Conservation (phyloP, 2,888 invertebrate genomes). For the Agrochola macilenta region DNA sequence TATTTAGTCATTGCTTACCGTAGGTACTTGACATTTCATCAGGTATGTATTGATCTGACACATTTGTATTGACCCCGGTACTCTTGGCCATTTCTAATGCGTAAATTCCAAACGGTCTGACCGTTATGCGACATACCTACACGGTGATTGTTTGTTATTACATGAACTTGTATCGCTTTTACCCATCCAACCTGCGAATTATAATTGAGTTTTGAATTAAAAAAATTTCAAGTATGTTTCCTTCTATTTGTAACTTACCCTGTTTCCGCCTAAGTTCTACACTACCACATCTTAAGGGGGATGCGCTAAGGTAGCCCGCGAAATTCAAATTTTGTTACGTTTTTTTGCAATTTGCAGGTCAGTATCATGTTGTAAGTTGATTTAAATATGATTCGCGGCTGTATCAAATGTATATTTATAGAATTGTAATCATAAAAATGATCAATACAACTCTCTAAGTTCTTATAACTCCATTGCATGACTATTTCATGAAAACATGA, state of each 20-base stretch:
- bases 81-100: constrained; percentile 95
- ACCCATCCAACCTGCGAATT: constrained; percentile 96
- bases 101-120: constrained; percentile 96
- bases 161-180: constrained; percentile 97
- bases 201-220: constrained; percentile 35
- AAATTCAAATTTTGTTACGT: too few species aligned
- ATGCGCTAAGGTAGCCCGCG: too few species aligned
- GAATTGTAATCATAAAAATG: too few species aligned
- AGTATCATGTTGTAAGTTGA: too few species aligned
- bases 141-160: constrained; percentile 97
- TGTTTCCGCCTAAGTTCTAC: constrained; percentile 96
- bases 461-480: too few species aligned
- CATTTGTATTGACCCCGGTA: constrained; percentile 97
- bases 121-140: constrained; percentile 96
- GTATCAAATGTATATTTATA: too few species aligned
- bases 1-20: constrained; percentile 63
- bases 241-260: constrained; percentile 91
- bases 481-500: too few species aligned
- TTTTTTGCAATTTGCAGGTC: too few species aligned
- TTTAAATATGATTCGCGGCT: too few species aligned
- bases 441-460: too few species aligned
- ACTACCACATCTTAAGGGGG: constrained; percentile 96
- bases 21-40: constrained; percentile 98
- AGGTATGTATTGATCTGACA: constrained; percentile 98
- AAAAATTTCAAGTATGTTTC: constrained; percentile 12